These are phyloP conservation scores for Chionomys nivalis DNA, from an alignment of 2,113 vertebrate genomes.

Conservation along the genomic window DNA sequence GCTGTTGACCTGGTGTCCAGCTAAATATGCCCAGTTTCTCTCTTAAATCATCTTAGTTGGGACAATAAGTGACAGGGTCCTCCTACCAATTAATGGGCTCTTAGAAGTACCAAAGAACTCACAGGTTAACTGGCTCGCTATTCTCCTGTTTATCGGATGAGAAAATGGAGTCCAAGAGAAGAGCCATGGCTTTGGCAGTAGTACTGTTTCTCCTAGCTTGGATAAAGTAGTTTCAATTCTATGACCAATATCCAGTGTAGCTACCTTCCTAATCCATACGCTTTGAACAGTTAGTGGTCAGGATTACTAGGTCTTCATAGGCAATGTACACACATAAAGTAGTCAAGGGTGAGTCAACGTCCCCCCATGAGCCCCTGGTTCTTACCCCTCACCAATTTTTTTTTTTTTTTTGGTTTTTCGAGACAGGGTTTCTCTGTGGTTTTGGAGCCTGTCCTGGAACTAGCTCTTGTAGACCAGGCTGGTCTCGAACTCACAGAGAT, in stretches of 20 bases:
- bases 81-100: neutral
- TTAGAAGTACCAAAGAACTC: constrained; percentile 1
- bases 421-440: no score
- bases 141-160: neutral
- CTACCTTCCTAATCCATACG: neutral
- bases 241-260: neutral
- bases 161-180: neutral
- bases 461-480: no score
- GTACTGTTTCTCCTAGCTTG: neutral
- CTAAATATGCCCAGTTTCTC: neutral
- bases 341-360: neutral
- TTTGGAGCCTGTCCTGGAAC: no score
- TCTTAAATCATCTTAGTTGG: neutral
- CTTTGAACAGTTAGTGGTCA: neutral
- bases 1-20: neutral
- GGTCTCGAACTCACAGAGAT: no score
- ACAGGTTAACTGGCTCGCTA: neutral
- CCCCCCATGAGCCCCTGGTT: neutral
- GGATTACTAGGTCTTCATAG: neutral
- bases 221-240: neutral
- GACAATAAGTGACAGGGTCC: neutral
- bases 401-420: no score
- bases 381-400: neutral
- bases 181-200: neutral
- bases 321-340: neutral